These are phyloP conservation scores for Campoplex capitator DNA, from an alignment of 2,888 invertebrate genomes.

Conservation along the genomic window DNA sequence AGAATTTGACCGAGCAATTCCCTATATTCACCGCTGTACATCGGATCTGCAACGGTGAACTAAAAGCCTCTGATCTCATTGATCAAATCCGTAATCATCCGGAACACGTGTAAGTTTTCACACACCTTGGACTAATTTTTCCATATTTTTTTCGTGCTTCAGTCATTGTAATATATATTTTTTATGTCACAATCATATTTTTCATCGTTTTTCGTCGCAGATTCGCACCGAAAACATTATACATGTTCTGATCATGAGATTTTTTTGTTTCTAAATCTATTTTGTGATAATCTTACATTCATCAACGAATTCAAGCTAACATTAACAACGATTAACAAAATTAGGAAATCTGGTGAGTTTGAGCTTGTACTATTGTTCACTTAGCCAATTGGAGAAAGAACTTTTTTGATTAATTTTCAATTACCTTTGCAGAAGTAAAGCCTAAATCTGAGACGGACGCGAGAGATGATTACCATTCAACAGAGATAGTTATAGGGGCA, in stretches of 20 bases:
- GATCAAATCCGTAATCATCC: constrained; percentile 97
- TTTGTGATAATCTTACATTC: constrained; percentile 18
- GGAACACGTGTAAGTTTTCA: constrained; percentile 94
- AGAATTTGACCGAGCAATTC: constrained; percentile 95
- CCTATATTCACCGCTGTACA: constrained; percentile 98
- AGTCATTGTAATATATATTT: background rate
- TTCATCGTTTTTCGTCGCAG: constrained; percentile 64
- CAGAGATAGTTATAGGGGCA: background rate
- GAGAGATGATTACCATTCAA: background rate
- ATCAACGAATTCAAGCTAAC: constrained; percentile 26
- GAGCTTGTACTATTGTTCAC: background rate
- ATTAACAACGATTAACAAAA: background rate
- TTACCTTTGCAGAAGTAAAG: constrained; percentile 46
- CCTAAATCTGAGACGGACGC: background rate
- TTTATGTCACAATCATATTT: constrained; percentile 13
- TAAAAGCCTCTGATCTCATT: constrained; percentile 93
- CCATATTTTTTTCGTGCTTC: background rate
- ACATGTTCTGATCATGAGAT: constrained; percentile 72
- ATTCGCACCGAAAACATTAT: constrained; percentile 76
- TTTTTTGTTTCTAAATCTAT: constrained; percentile 18
- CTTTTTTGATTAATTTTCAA: background rate
- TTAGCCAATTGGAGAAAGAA: background rate
- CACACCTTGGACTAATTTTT: constrained; percentile 23
- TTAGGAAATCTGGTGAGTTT: constrained; percentile 41
- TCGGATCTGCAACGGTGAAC: constrained; percentile 94